These are phyloP conservation scores for Hozukius guyotensis DNA, from an alignment of 2,797 vertebrate genomes.

Conservation along the genomic window DNA sequence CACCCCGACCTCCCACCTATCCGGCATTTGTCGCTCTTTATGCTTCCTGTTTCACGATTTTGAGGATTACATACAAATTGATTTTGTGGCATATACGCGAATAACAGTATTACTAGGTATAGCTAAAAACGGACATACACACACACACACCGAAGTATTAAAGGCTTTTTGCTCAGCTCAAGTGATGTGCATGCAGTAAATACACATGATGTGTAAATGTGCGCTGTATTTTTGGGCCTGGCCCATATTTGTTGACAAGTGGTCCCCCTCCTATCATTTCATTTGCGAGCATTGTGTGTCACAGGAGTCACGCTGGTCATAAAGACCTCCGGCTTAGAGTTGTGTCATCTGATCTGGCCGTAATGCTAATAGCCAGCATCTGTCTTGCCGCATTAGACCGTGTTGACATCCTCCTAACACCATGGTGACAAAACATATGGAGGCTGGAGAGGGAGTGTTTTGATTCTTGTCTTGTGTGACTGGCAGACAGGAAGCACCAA, in stretches of 20 bases:
- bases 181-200: background rate
- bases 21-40: no score
- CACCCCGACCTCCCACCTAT: no score
- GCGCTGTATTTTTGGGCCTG: slow-evolving; percentile 25
- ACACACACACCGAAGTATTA: background rate
- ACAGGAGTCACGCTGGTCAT: slow-evolving; percentile 33
- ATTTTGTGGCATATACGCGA: no score
- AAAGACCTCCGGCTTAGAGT: slow-evolving; percentile 36
- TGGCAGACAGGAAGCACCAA: slow-evolving; percentile 6
- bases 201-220: background rate
- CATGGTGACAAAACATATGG: slow-evolving; percentile 80
- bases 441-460: slow-evolving; percentile 34
- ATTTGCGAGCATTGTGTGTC: slow-evolving; percentile 53
- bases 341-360: slow-evolving; percentile 65
- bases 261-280: slow-evolving; percentile 30
- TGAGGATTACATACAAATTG: no score
- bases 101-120: no score
- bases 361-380: slow-evolving; percentile 72
- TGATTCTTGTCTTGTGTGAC: slow-evolving; percentile 29
- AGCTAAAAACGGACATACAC: no score
- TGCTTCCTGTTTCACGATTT: no score
- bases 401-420: slow-evolving; percentile 75
- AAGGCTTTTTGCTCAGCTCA: background rate
- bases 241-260: slow-evolving; percentile 39
- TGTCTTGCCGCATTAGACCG: slow-evolving; percentile 60